A percentile compares a stretch with the other conserved stretches of the same genome.
These are phyloP conservation scores for Brachyptera putata DNA, from an alignment of 2,888 invertebrate species.

Conservation along the genomic window DNA sequence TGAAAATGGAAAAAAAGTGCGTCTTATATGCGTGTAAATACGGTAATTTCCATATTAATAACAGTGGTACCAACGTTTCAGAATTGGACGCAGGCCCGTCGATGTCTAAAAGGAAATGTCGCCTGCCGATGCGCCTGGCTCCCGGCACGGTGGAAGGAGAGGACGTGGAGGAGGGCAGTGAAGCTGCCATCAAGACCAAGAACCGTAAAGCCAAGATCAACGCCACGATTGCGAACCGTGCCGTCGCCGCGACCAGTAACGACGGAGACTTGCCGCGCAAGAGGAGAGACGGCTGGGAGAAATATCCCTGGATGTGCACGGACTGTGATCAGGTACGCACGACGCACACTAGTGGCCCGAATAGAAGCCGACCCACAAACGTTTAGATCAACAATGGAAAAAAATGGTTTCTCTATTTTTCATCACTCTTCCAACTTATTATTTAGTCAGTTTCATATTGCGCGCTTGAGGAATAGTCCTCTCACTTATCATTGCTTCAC, in stretches of 20 bases:
- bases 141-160: constrained; percentile 4
- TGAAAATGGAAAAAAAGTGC: too few species aligned
- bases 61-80: too few species aligned
- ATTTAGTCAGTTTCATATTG: too few species aligned
- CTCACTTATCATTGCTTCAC: too few species aligned
- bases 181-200: constrained; percentile 15
- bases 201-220: constrained; percentile 20
- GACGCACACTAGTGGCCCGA: too few species aligned
- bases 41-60: too few species aligned
- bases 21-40: too few species aligned
- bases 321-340: constrained; percentile 37
- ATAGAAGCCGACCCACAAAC: too few species aligned
- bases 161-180: constrained; percentile 8
- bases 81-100: background rate
- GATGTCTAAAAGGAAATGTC: constrained; percentile 27
- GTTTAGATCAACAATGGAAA: too few species aligned
- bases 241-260: background rate
- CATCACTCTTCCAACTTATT: too few species aligned
- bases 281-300: constrained; percentile 29
- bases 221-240: constrained; percentile 12
- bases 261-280: constrained; percentile 22
- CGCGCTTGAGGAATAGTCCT: too few species aligned
- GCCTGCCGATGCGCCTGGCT: constrained; percentile 24
- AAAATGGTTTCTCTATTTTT: too few species aligned
- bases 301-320: constrained; percentile 36